phyloP scores from a whole-genome alignment of 2,797 vertebrate genomes.

The Diceros bicornis region DNA sequence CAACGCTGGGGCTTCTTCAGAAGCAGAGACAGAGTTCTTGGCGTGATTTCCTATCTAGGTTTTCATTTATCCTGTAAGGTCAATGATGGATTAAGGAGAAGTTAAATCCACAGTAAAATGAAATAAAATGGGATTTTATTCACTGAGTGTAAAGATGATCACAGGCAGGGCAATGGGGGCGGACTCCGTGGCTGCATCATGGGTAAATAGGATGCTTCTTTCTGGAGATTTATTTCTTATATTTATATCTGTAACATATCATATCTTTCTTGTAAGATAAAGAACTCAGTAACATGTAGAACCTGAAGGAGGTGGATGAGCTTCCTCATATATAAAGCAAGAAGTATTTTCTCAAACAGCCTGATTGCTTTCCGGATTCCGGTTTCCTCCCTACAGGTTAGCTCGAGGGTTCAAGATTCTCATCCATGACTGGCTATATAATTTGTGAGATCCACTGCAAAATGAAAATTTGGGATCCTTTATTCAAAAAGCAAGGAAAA shows the following conservation, averaged over 20 bases:
- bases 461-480: too few species aligned
- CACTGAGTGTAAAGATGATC: neutral
- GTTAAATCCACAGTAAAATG: neutral
- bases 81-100: neutral
- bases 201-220: neutral
- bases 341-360: neutral
- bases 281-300: neutral
- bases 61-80: neutral
- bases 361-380: neutral
- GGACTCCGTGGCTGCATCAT: neutral
- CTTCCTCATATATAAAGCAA: neutral
- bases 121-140: neutral
- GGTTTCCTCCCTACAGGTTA: neutral
- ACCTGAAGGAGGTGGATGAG: neutral
- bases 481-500: rapidly evolving
- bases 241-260: too few species aligned
- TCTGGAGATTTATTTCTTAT: neutral
- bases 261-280: neutral
- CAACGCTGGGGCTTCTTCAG: neutral
- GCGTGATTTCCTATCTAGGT: neutral
- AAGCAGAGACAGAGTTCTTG: neutral
- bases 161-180: neutral
- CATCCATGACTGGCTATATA: neutral
- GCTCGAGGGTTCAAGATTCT: neutral
- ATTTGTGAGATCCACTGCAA: neutral